phyloP scores from a whole-genome alignment of 2,113 vertebrate genomes.

The Tenrec ecaudatus region DNA sequence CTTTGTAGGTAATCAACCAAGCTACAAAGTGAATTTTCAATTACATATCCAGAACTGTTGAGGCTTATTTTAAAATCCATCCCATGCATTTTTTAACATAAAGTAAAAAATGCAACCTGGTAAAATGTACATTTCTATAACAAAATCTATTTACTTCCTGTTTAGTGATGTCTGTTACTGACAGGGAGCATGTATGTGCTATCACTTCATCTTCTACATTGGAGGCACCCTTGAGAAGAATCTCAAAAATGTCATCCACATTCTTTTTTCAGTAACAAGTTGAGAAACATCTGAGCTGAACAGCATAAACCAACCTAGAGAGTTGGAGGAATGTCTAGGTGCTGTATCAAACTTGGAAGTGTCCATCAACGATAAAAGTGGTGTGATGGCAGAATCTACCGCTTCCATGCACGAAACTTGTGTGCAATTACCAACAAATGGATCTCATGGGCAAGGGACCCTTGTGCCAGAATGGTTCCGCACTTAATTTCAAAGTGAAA shows the following conservation, averaged over 20 bases:
- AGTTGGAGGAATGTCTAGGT: neutral
- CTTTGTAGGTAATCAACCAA: neutral
- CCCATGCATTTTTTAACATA: neutral
- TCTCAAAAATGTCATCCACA: neutral
- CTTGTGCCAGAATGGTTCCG: neutral
- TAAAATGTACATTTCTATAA: neutral
- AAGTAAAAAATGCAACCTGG: neutral
- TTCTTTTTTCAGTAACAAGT: neutral
- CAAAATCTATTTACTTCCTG: neutral
- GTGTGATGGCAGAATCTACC: neutral
- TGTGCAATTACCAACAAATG: neutral
- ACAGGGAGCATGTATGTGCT: accelerated
- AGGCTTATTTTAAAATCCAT: neutral
- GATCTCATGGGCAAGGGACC: no score
- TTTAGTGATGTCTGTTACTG: neutral
- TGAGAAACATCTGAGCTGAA: neutral
- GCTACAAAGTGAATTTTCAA: neutral
- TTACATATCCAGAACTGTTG: neutral
- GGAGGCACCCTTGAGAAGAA: neutral
- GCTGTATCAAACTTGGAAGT: neutral
- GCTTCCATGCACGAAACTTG: neutral
- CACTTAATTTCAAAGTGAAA: neutral
- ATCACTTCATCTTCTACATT: neutral
- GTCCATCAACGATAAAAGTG: neutral
- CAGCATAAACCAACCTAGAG: neutral